phyloP scores from a whole-genome alignment of 2,797 vertebrate genomes.

The Falco berigora region DNA sequence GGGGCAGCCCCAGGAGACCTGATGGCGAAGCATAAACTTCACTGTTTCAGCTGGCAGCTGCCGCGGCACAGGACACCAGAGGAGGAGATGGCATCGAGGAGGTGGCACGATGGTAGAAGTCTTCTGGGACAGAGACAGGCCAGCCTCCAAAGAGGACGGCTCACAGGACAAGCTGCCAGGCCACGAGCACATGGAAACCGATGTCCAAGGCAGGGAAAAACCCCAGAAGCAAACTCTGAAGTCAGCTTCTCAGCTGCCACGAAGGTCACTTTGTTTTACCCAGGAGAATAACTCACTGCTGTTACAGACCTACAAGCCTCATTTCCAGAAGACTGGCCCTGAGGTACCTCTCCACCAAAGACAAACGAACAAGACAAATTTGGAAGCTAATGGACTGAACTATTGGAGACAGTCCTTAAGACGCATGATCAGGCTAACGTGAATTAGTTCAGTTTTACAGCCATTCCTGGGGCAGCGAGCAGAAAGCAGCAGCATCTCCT shows the following conservation, averaged over 20 bases:
- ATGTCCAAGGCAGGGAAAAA: background rate
- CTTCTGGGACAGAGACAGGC: background rate
- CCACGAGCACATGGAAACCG: accelerated
- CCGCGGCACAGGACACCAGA: too few relatives aligned
- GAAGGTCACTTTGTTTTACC: background rate
- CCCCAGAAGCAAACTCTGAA: background rate
- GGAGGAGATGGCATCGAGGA: background rate
- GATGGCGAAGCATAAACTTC: accelerated
- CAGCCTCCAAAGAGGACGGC: accelerated
- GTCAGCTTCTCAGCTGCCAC: background rate
- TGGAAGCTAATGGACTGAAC: background rate
- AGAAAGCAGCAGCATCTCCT: background rate
- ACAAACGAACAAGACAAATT: background rate
- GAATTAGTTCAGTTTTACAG: background rate
- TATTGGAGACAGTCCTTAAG: accelerated
- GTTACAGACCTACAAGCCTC: background rate
- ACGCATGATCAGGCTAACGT: accelerated
- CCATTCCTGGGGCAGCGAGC: background rate
- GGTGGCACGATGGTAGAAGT: background rate
- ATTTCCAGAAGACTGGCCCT: background rate
- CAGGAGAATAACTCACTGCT: background rate
- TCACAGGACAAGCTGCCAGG: background rate
- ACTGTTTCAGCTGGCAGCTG: background rate
- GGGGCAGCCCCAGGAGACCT: background rate
- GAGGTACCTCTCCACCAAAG: background rate